Percentiles rank a stretch among this genome's conserved stretches.
Conservation (phyloP, 2,113 vertebrate species). For the Nesospiza acunhae region DNA sequence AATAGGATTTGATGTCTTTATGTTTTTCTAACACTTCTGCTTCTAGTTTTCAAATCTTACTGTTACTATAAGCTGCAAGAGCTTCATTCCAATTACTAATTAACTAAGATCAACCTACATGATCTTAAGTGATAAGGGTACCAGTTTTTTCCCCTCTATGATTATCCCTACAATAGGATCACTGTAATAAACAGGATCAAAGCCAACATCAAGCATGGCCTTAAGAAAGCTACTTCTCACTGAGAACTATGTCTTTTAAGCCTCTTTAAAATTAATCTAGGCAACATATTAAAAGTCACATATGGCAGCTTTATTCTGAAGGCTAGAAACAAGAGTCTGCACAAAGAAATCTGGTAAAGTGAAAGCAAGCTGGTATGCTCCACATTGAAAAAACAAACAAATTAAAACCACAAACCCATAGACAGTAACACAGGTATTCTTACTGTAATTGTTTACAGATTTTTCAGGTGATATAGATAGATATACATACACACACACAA, state of each 20-base stretch:
- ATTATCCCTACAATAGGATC: neutral
- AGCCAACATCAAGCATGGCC: neutral
- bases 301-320: neutral
- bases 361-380: neutral
- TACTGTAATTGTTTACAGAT: neutral
- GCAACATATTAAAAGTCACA: neutral
- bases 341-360: neutral
- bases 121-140: neutral
- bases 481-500: fast-evolving
- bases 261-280: neutral
- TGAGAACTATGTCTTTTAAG: constrained; percentile 1
- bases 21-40: constrained; percentile 14
- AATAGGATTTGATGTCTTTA: neutral
- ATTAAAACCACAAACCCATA: neutral
- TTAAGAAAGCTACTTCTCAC: neutral
- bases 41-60: neutral
- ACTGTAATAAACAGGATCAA: constrained; percentile 2
- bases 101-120: neutral
- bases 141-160: neutral
- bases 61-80: neutral
- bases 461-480: neutral
- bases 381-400: neutral
- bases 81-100: neutral
- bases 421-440: neutral
- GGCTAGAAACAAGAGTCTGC: neutral